These are phyloP conservation scores for Danio tinwini DNA, from an alignment of 2,797 vertebrate species.

Conservation along the genomic window DNA sequence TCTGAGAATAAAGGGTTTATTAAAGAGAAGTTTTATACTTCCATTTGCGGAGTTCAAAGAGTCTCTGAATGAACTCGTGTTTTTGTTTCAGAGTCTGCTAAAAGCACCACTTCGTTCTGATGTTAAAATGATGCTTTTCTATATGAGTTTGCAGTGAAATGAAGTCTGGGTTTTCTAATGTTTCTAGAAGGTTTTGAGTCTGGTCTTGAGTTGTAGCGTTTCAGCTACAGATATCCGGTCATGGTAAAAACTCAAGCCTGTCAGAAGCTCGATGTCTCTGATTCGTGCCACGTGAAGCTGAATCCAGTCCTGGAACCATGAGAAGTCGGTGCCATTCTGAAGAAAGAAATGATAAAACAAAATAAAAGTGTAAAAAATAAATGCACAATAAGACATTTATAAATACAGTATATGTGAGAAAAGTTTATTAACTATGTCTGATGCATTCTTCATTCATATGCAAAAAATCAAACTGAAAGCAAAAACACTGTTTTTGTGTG, in stretches of 20 bases:
- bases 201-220: slow-evolving; percentile 90
- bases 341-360: background rate
- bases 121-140: background rate
- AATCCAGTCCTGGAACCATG: slow-evolving; percentile 87
- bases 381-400: background rate
- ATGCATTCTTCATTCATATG: too few species aligned
- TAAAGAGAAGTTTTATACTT: background rate
- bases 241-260: slow-evolving; percentile 94
- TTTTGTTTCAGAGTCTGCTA: background rate
- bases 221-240: slow-evolving; percentile 79
- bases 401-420: too few species aligned
- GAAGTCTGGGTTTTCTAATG: slow-evolving; percentile 2
- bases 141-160: background rate
- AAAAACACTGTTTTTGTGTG: too few species aligned
- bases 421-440: too few species aligned
- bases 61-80: background rate
- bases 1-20: background rate
- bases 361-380: background rate
- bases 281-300: slow-evolving; percentile 84
- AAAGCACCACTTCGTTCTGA: background rate
- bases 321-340: slow-evolving; percentile 71
- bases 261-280: slow-evolving; percentile 90
- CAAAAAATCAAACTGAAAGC: too few species aligned
- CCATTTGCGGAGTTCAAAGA: background rate
- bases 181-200: slow-evolving; percentile 76